A percentile compares a stretch with the other conserved stretches of the same genome.
phyloP scores from a whole-genome alignment of 2,888 invertebrate genomes.

The Chrysina gloriosa region DNA sequence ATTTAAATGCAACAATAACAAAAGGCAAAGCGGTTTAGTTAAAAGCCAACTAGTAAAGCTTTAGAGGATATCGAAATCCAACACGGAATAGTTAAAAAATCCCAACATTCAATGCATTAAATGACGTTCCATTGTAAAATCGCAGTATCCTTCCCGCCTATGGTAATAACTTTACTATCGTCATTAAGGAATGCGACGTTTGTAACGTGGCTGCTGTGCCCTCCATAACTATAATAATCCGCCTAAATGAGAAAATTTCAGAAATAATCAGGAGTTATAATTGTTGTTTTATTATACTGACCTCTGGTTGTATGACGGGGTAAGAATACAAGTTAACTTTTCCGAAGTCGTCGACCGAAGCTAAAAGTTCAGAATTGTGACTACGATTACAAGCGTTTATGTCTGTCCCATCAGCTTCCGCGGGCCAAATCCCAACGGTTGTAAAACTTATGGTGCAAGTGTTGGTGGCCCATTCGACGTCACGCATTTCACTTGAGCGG shows the following conservation, averaged over 20 bases:
- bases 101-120: slow-evolving; percentile 46
- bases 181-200: slow-evolving; percentile 85
- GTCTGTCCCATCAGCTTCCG: slow-evolving; percentile 90
- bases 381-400: slow-evolving; percentile 79
- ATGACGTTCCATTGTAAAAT: slow-evolving; percentile 86
- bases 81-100: neutral
- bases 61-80: neutral
- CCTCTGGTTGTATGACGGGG: slow-evolving; percentile 88
- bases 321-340: slow-evolving; percentile 89
- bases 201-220: slow-evolving; percentile 93
- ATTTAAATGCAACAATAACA: slow-evolving; percentile 16
- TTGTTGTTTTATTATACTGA: slow-evolving; percentile 59
- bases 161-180: slow-evolving; percentile 82
- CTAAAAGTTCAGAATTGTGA: slow-evolving; percentile 77
- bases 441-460: slow-evolving; percentile 84
- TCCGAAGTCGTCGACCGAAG: slow-evolving; percentile 90
- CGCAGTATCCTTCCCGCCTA: slow-evolving; percentile 89
- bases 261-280: neutral
- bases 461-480: slow-evolving; percentile 84
- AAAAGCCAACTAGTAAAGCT: slow-evolving; percentile 4
- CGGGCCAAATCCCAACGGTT: slow-evolving; percentile 91
- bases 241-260: slow-evolving; percentile 71
- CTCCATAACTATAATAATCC: slow-evolving; percentile 80
- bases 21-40: neutral
- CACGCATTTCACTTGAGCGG: slow-evolving; percentile 75